Base-by-base conservation (phyloP, 2,113 vertebrate genomes). In the Saimiri boliviensis region DNA sequence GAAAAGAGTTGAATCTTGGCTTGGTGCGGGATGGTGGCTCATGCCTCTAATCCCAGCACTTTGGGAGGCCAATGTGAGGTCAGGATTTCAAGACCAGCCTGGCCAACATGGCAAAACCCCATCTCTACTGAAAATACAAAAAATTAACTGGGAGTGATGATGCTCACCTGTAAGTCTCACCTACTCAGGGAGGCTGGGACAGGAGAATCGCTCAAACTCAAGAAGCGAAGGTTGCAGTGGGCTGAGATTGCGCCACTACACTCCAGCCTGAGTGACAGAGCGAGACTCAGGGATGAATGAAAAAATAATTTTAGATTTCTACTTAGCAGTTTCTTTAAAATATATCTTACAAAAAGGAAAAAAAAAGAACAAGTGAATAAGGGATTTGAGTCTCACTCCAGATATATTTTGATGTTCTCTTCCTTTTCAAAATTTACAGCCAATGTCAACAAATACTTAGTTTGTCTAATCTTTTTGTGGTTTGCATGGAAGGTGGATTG, bases 381-480 rank as follows among this genome's bases (percentile, higher is more conserved):
- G 68, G 86, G 70, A 96, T 56, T 96, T 66, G 83, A 52, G 92
- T 95, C 74, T 86, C 71, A 82, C 88, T 76, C 97, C 97, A 93
- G 92, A 79, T 94, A 35, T 91, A 95, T 96, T 97, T 96, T 96
- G 93, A 97, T 93, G 52, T 81, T 95, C 71, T 88, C 8, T 79
- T 84, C 89, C 81, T 91, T 89, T 97, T 86, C 89, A 91, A 79
- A 90, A 93, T 56, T 56, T 42, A 30, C 70, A 93, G 97, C 97
- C 98, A 97, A 85, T 42, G 89, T 96, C 97, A 97, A 97, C 93
- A 98, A 89, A 87, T 30, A 74, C 80, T 97, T 89, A 74, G 95
- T 97, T 96, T 97, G 95, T 97, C 94, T 94, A 93, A 97, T 98
- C 95, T 98, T 68, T 92, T 52, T 95, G 97, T 92, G 97, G 97